Conservation (phyloP, 2,113 vertebrate species). For the Oreocharis arfaki region DNA sequence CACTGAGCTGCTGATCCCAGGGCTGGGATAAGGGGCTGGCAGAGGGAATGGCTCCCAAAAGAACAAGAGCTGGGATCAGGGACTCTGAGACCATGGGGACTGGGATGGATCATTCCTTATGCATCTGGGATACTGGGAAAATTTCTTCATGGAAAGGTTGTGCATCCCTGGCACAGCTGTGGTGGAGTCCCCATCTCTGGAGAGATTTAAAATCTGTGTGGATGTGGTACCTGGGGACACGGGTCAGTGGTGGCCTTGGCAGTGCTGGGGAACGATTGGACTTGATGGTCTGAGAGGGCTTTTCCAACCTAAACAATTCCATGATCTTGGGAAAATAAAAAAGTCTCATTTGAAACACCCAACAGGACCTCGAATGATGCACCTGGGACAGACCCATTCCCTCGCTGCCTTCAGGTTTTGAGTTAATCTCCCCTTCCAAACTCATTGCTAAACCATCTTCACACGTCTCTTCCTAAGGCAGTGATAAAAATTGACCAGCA, state of each 20-base stretch:
- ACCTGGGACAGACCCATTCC: background rate
- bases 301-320: background rate
- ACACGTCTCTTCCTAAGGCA: background rate
- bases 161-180: background rate
- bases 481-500: background rate
- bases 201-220: background rate
- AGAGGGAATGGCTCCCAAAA: background rate
- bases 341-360: background rate
- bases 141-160: no score
- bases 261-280: background rate
- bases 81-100: background rate
- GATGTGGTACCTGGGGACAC: background rate
- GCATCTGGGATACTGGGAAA: background rate
- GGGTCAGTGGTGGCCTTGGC: background rate
- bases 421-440: background rate
- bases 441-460: background rate
- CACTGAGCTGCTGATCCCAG: rapidly evolving
- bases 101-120: background rate
- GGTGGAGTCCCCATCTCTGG: background rate
- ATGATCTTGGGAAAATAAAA: no score
- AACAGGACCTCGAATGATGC: rapidly evolving
- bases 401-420: background rate
- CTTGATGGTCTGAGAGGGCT: background rate
- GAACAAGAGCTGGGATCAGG: background rate
- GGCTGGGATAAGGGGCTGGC: background rate